Percentiles rank a stretch among this genome's conserved stretches.
Conservation (phyloP, 2,113 vertebrate genomes). For the Vanacampus margaritifer region DNA sequence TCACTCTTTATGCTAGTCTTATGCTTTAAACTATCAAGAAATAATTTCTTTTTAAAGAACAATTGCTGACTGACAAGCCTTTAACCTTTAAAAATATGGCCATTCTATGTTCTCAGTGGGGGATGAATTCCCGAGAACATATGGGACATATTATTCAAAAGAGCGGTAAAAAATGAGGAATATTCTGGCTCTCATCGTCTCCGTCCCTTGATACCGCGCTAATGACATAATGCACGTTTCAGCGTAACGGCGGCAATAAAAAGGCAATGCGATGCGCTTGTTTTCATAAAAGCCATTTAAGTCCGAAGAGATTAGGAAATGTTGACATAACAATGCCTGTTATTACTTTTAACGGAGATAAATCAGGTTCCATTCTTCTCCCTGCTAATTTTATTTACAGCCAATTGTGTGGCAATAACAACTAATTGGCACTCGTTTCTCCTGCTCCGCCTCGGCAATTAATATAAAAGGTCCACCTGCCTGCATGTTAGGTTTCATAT, state of each 20-base stretch:
- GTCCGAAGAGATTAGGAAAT: slow-evolving; percentile 22
- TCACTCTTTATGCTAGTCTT: too few relatives aligned
- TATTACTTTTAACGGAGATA: slow-evolving; percentile 29
- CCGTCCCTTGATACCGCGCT: slow-evolving; percentile 49
- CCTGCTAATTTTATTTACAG: slow-evolving; percentile 17
- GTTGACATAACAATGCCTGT: slow-evolving; percentile 31
- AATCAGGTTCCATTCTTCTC: slow-evolving; percentile 17
- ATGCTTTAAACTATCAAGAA: too few relatives aligned
- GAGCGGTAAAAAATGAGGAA: slow-evolving; percentile 45
- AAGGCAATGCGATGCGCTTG: slow-evolving; percentile 36
- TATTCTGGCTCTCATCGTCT: slow-evolving; percentile 38
- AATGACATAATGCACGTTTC: slow-evolving; percentile 56
- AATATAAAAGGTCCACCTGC: not conserved
- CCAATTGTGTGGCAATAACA: not conserved
- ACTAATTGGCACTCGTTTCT: slow-evolving; percentile 17
- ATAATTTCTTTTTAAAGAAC: too few relatives aligned
- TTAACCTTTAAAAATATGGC: too few relatives aligned
- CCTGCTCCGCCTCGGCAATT: slow-evolving; percentile 3
- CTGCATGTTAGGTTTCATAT: not conserved
- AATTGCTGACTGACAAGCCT: too few relatives aligned
- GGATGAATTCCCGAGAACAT: slow-evolving; percentile 54
- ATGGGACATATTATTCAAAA: slow-evolving; percentile 63
- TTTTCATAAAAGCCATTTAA: slow-evolving; percentile 45
- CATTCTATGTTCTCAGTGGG: slow-evolving; percentile 20
- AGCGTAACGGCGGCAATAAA: slow-evolving; percentile 50